Evolutionary conservation across 2,888 invertebrate species (phyloP).

Genomic region (Drosophila paranaensis): DNA sequence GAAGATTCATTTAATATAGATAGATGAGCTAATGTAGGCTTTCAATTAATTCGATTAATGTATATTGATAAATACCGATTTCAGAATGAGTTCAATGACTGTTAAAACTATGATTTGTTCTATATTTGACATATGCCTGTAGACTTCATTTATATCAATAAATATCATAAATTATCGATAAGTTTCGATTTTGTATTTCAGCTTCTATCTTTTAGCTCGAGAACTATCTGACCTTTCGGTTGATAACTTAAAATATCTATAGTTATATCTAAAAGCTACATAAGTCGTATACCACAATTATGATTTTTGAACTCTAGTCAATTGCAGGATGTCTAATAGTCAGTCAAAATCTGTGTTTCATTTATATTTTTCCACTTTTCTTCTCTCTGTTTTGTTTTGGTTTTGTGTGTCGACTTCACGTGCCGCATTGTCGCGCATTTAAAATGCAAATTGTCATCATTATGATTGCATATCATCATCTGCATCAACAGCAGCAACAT

Average conservation of each 20-base stretch:
- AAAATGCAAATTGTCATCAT: slow-evolving; percentile 81
- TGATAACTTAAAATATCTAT: no score
- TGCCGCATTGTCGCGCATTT: slow-evolving; percentile 75
- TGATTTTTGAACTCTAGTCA: no score
- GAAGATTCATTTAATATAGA: background rate
- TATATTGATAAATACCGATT: background rate
- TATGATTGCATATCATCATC: slow-evolving; percentile 71
- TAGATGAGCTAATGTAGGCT: background rate
- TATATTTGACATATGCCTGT: background rate
- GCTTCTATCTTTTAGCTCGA: no score
- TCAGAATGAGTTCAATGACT: background rate
- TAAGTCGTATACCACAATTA: no score
- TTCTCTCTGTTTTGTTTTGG: background rate
- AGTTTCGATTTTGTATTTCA: background rate
- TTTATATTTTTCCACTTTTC: slow-evolving; percentile 7
- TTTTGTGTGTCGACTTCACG: slow-evolving; percentile 30
- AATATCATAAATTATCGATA: background rate
- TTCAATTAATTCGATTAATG: background rate
- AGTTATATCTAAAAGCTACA: no score
- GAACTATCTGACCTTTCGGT: no score
- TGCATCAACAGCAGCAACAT: slow-evolving; percentile 29
- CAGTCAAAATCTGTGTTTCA: background rate
- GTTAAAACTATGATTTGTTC: background rate
- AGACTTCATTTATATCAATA: background rate
- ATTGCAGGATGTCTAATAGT: background rate